Percentiles rank a stretch among this genome's conserved stretches.
Evolutionary conservation across 2,797 vertebrate species (phyloP).

Genomic region (Pempheris klunzingeri): DNA sequence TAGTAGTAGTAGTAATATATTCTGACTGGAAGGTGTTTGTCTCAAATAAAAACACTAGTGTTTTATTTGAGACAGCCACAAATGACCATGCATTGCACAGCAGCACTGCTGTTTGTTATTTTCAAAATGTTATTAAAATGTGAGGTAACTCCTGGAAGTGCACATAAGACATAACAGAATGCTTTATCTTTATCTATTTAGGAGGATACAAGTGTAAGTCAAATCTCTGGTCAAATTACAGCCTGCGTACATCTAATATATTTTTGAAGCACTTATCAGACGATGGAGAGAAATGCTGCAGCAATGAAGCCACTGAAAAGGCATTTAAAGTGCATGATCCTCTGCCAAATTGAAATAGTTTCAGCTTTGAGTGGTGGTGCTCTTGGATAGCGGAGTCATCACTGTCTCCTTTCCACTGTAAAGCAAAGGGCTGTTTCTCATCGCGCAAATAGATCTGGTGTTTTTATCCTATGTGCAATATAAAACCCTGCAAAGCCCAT

Average conservation of each 20-base stretch:
- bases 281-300: constrained; percentile 5
- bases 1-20: background rate
- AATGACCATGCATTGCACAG: background rate
- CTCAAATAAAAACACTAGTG: background rate
- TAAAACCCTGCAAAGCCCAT: constrained; percentile 4
- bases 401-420: background rate
- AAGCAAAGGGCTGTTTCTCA: background rate
- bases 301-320: constrained; percentile 14
- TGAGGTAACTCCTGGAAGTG: background rate
- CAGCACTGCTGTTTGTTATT: background rate
- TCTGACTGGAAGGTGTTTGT: background rate
- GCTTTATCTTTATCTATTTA: no score
- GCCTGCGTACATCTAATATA: background rate
- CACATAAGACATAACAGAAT: background rate
- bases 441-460: constrained; percentile 7
- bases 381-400: background rate
- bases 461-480: constrained; percentile 24
- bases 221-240: constrained; percentile 14
- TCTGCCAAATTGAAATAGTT: constrained; percentile 39
- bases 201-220: background rate
- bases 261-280: constrained; percentile 29
- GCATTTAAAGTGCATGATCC: constrained; percentile 4
- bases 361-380: constrained; percentile 2
- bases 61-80: no score
- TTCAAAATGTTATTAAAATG: no score